A percentile compares a stretch with the other conserved stretches of the same genome.
These are phyloP conservation scores for Notarius lentiginosus DNA, from an alignment of 2,113 vertebrate species.

Conservation along the genomic window DNA sequence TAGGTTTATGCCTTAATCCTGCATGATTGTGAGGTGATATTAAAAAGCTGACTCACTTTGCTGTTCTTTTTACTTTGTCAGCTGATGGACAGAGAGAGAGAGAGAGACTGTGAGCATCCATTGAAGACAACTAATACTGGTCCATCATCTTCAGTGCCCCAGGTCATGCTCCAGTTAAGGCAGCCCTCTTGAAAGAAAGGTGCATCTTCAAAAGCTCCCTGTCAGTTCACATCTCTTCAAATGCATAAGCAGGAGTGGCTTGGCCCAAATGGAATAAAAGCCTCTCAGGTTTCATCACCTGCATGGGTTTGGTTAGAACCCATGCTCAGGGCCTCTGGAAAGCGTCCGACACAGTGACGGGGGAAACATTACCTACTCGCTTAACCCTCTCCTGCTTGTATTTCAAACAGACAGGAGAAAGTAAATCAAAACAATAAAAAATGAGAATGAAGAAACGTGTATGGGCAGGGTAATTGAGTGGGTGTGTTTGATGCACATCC, in stretches of 20 bases:
- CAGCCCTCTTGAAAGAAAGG: slow-evolving; percentile 50
- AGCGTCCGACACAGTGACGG: neutral
- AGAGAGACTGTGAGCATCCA: slow-evolving; percentile 13
- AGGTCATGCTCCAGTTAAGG: slow-evolving; percentile 38
- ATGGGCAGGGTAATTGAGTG: neutral
- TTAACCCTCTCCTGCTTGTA: slow-evolving; percentile 30
- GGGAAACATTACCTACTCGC: slow-evolving; percentile 9
- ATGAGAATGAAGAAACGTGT: neutral
- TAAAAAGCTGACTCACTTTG: slow-evolving; percentile 12
- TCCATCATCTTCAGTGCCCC: slow-evolving; percentile 21
- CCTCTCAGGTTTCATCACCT: slow-evolving; percentile 60
- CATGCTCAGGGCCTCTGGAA: slow-evolving; percentile 34
- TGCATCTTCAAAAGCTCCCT: slow-evolving; percentile 46
- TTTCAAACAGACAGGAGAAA: neutral
- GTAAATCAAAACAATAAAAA: neutral
- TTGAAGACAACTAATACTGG: slow-evolving; percentile 39
- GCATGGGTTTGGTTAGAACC: slow-evolving; percentile 42
- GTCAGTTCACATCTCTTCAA: slow-evolving; percentile 45
- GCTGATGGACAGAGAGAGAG: neutral
- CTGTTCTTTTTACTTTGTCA: slow-evolving; percentile 9
- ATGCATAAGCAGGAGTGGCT: slow-evolving; percentile 38
- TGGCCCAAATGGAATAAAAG: slow-evolving; percentile 35
- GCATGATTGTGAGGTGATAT: slow-evolving; percentile 32
- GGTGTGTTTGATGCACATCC: slow-evolving; percentile 29
- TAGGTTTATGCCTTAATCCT: slow-evolving; percentile 21